Percentiles rank a stretch among this genome's conserved stretches.
These are phyloP conservation scores for Scaptomyza montana DNA, from an alignment of 1,140 invertebrate species.

Conservation along the genomic window DNA sequence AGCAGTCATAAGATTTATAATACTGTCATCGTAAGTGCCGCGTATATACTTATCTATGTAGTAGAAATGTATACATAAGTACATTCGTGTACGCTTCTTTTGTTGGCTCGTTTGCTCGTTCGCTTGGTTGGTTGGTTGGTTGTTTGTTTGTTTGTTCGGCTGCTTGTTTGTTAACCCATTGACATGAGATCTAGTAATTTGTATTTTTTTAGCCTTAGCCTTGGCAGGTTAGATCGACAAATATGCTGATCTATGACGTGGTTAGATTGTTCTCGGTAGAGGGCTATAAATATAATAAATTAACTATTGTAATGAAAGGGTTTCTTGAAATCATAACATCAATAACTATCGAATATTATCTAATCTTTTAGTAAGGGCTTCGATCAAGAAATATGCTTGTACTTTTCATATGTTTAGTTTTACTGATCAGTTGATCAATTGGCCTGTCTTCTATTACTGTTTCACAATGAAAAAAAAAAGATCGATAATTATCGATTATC, in stretches of 20 bases:
- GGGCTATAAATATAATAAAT: no score
- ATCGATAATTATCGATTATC: no score
- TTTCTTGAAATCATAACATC: no score
- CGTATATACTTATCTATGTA: background rate
- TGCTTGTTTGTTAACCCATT: constrained; percentile 49
- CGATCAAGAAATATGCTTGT: no score
- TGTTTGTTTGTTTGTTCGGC: constrained; percentile 47
- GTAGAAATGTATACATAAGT: constrained; percentile 12
- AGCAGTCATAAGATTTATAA: constrained; percentile 61
- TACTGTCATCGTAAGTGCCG: constrained; percentile 29
- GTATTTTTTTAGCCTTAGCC: constrained; percentile 26
- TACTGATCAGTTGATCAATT: constrained; percentile 8
- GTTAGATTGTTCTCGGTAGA: background rate
- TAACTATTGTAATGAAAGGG: no score
- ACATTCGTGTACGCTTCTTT: constrained; percentile 21
- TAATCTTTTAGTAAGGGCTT: no score
- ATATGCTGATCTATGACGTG: constrained; percentile 17
- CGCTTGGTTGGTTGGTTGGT: constrained; percentile 43
- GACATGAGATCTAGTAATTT: constrained; percentile 51
- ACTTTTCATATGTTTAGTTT: no score
- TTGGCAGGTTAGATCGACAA: constrained; percentile 32
- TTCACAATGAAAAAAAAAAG: no score
- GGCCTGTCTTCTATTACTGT: background rate
- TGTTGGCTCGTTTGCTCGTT: constrained; percentile 37
- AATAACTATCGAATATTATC: no score